Percentiles rank a stretch among this genome's conserved stretches.
These are phyloP conservation scores for Pygoscelis adeliae DNA, from an alignment of 2,113 vertebrate genomes.

Conservation along the genomic window DNA sequence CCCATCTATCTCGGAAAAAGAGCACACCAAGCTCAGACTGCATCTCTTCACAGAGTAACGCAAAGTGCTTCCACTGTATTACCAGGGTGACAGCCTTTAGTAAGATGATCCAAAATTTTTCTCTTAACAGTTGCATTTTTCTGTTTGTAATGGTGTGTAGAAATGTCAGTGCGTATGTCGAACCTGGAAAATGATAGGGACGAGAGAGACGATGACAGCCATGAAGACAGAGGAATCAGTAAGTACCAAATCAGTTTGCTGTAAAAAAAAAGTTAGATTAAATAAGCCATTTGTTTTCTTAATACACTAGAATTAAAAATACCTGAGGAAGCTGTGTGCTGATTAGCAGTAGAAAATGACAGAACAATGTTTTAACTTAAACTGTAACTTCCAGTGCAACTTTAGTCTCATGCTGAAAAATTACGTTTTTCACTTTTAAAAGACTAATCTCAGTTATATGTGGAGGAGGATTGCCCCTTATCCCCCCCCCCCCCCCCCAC, in stretches of 20 bases:
- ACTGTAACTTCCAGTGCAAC: neutral
- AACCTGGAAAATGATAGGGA: slow-evolving; percentile 97
- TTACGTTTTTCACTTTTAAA: neutral
- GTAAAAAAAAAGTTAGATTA: neutral
- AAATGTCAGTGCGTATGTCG: slow-evolving; percentile 99
- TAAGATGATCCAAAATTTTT: neutral
- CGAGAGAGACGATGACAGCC: slow-evolving; percentile 95
- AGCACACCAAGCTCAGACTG: neutral
- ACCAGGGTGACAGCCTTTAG: neutral
- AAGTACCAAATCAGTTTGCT: slow-evolving; percentile 53
- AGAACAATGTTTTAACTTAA: neutral
- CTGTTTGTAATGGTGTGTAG: slow-evolving; percentile 74
- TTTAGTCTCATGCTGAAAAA: neutral
- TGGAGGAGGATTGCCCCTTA: neutral
- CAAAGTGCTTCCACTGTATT: neutral
- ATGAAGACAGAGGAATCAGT: slow-evolving; percentile 98
- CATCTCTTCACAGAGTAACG: neutral
- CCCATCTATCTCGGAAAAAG: accelerated
- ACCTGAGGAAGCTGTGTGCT: neutral
- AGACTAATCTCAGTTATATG: neutral
- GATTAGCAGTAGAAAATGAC: neutral
- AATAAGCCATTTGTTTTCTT: neutral
- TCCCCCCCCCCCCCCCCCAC: too few relatives aligned
- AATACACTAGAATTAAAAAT: neutral
- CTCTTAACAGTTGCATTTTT: slow-evolving; percentile 59